Evolutionary conservation across 2,888 invertebrate genomes (phyloP).

Genomic region (Chironomus tentans): DNA sequence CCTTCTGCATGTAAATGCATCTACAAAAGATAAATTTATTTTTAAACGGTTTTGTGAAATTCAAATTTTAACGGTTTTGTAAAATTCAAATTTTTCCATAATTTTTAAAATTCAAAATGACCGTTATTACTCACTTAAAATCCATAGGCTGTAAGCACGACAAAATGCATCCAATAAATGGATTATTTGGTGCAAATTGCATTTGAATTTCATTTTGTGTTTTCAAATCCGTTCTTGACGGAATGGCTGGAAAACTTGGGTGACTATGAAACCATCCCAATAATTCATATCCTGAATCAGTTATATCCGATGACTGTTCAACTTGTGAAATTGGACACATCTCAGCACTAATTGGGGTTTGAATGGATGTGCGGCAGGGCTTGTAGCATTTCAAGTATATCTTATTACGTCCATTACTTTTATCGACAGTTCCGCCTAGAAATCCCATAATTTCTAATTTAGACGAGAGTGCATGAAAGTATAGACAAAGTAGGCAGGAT

Average conservation of each 20-base stretch:
- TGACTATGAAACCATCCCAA: conserved; percentile 74
- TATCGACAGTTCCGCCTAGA: conserved; percentile 47
- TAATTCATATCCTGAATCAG: conserved; percentile 43
- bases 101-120: too few species aligned
- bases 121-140: conserved; percentile 28
- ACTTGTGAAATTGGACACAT: conserved; percentile 66
- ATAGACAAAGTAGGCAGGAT: conserved; percentile 55
- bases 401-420: conserved; percentile 31
- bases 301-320: conserved; percentile 50
- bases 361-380: conserved; percentile 54
- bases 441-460: conserved; percentile 68
- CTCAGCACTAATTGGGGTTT: conserved; percentile 61
- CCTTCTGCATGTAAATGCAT: conserved; percentile 31
- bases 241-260: conserved; percentile 59
- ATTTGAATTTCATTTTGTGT: conserved; percentile 55
- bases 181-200: conserved; percentile 30
- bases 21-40: conserved; percentile 27
- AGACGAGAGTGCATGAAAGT: conserved; percentile 60
- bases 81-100: background rate
- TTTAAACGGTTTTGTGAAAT: background rate
- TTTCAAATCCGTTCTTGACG: conserved; percentile 58
- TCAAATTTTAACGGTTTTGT: background rate
- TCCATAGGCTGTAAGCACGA: conserved; percentile 30
- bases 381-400: conserved; percentile 48
- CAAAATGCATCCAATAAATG: conserved; percentile 31